phyloP scores from a whole-genome alignment of 1,140 invertebrate species.

The Littorina saxatilis region DNA sequence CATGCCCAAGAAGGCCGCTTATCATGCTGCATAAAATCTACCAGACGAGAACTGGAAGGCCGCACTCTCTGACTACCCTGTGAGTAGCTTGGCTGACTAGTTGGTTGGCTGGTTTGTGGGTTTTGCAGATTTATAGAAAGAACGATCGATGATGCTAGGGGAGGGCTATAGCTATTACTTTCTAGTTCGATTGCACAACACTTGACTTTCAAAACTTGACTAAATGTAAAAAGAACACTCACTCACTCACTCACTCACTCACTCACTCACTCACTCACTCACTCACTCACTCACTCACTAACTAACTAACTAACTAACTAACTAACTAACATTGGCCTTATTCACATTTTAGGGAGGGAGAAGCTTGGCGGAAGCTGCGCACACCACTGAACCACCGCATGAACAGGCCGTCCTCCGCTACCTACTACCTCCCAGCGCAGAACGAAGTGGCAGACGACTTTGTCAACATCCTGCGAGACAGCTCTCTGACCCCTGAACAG shows the following conservation, averaged over 20 bases:
- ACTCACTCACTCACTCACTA: no score
- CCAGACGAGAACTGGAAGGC: not conserved
- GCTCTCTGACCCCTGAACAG: conserved; percentile 11
- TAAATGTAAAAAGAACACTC: no score
- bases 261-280: no score
- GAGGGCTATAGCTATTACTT: no score
- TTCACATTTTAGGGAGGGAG: conserved; percentile 35
- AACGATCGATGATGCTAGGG: no score
- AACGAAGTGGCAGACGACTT: conserved; percentile 53
- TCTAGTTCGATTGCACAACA: not conserved
- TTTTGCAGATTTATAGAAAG: no score
- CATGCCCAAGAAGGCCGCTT: conserved; percentile 15
- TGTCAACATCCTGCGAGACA: conserved; percentile 27
- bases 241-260: no score
- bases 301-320: no score
- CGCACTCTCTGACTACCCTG: not conserved
- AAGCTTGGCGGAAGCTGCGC: conserved; percentile 47
- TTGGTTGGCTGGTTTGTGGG: not conserved
- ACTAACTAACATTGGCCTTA: no score
- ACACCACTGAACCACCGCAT: conserved; percentile 40
- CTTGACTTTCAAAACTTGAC: no score
- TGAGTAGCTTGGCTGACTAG: not conserved
- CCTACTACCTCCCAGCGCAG: conserved; percentile 41
- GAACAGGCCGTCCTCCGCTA: conserved; percentile 35
- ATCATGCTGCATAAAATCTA: conserved; percentile 13